phyloP scores from a whole-genome alignment of 2,113 vertebrate genomes.

The Marcusenius ussheri region DNA sequence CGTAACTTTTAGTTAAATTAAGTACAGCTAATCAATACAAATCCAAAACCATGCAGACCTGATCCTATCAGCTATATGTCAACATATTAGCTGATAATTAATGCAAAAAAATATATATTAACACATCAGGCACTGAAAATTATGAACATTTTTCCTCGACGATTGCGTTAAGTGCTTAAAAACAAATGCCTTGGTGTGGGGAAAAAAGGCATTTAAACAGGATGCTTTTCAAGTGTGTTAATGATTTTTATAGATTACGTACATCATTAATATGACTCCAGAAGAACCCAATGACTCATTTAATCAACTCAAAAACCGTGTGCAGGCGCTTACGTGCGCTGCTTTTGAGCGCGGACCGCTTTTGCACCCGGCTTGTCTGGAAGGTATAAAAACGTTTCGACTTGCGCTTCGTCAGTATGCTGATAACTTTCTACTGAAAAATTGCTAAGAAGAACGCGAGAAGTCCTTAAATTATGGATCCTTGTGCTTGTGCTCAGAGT shows the following conservation, averaged over 20 bases:
- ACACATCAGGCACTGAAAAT: neutral
- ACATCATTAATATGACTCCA: neutral
- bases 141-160: neutral
- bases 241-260: neutral
- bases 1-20: neutral
- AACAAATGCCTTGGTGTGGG: neutral
- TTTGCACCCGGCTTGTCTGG: neutral
- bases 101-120: neutral
- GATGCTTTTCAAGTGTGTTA: neutral
- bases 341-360: neutral
- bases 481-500: conserved; percentile 64
- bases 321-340: neutral
- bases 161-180: neutral
- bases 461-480: conserved; percentile 49
- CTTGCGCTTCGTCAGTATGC: neutral
- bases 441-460: no score
- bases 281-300: neutral
- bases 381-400: neutral
- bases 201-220: neutral
- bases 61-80: neutral
- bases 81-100: neutral
- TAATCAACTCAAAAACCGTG: neutral
- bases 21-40: neutral
- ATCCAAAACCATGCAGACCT: neutral
- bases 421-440: neutral